Evolutionary conservation across 2,888 invertebrate genomes (phyloP), one percentile per base, ranked within the genome.

Genomic region (Trilocha varians): DNA sequence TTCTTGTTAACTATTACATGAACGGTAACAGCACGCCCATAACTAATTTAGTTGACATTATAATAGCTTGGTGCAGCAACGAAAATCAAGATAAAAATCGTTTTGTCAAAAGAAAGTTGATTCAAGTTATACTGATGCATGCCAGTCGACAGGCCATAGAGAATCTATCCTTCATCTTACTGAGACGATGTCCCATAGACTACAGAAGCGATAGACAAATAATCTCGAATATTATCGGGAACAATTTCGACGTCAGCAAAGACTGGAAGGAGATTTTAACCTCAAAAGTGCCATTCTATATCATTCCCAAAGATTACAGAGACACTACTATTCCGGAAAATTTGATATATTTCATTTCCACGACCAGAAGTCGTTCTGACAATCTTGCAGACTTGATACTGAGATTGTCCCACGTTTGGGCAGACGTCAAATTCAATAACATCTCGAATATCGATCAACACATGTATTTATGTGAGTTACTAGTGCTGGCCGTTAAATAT

Each of bases 371-470:
- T 5, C 62, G 66, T 2, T 62, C 60, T 6, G 62, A 70, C 4
- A 59, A 60, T 5, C 44, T 84, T 9, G 51, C 65, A 0, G 70
- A 82, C 8, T 62, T 92, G 25, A 64, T 89, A 2, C 47, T 87
- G 0, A 87, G 89, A 49, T 58, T 94, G 25, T 57, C 91, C 2
- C 79, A 83, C 1, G 80, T 91, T 11, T 95, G 95, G 95, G 82
- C 91, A 0, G 90, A 91, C 54, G 88, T 89, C 15, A 88, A 87
- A 39, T 79, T 89, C 0, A 65, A 90, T 8, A 88, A 88, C 39
- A 89, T 90, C 13, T 87, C 90, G 0, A 88, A 91, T 43, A 68
- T 90, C 6, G 88, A 89, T 32, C 93, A 94, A 50, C 93, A 93
- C 55, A 74, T 92, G 49, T 91, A 90, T 49, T 77, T 93, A 3